These are phyloP conservation scores for Melanotaenia trifasciata DNA, from an alignment of 2,797 vertebrate genomes.

Conservation along the genomic window DNA sequence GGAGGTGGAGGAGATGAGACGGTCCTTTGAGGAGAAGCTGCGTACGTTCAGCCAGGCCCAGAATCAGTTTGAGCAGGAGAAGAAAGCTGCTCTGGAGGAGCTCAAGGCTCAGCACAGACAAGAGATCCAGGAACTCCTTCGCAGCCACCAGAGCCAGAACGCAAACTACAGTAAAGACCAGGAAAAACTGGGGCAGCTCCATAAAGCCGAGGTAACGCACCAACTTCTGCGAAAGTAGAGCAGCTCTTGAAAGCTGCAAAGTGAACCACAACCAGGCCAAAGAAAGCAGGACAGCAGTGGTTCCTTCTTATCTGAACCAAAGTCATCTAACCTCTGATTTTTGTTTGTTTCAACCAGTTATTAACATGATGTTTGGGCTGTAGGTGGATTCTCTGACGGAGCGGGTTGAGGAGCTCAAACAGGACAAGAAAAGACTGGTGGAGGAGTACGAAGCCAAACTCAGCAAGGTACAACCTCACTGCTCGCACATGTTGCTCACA, in stretches of 20 bases:
- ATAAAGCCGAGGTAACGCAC: slow-evolving; percentile 81
- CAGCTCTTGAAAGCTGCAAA: slow-evolving; percentile 29
- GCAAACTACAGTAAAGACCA: slow-evolving; percentile 92
- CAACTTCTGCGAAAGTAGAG: slow-evolving; percentile 27
- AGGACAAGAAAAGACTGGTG: slow-evolving; percentile 92
- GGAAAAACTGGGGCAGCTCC: slow-evolving; percentile 91
- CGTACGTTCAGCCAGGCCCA: slow-evolving; percentile 91
- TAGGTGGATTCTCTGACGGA: slow-evolving; percentile 89
- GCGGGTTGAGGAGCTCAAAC: slow-evolving; percentile 90
- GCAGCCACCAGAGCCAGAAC: slow-evolving; percentile 92
- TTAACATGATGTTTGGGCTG: slow-evolving; percentile 1
- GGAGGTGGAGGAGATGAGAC: slow-evolving; percentile 97
- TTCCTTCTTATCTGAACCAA: not conserved
- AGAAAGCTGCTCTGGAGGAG: slow-evolving; percentile 90
- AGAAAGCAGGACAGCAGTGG: slow-evolving; percentile 30
- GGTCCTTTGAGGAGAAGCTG: slow-evolving; percentile 94
- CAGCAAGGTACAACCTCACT: slow-evolving; percentile 81
- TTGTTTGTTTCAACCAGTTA: too few relatives aligned
- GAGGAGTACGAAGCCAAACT: slow-evolving; percentile 97
- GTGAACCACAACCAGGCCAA: slow-evolving; percentile 6
- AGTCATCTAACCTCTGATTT: too few relatives aligned
- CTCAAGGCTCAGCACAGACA: slow-evolving; percentile 88
- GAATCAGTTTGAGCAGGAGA: slow-evolving; percentile 94
- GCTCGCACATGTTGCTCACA: not conserved
- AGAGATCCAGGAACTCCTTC: slow-evolving; percentile 93